These are phyloP conservation scores for Micrasema minimum DNA, from an alignment of 1,140 invertebrate genomes.

Conservation along the genomic window DNA sequence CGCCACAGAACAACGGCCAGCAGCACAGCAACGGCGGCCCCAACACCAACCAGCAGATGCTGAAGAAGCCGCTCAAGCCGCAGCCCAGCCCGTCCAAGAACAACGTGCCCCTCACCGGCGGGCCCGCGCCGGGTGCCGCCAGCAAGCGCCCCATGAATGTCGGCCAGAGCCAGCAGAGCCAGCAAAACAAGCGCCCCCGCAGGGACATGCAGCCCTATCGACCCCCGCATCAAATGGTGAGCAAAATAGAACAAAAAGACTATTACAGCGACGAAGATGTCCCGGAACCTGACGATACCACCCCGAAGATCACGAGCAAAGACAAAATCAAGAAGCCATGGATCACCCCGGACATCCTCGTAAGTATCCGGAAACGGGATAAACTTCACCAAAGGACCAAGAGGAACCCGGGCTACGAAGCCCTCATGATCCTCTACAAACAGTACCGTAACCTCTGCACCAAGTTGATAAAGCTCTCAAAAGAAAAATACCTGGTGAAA, in stretches of 20 bases:
- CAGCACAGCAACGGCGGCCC: slow-evolving; percentile 13
- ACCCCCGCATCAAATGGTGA: slow-evolving; percentile 30
- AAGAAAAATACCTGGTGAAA: no score
- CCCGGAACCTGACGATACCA: no score
- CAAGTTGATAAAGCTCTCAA: no score
- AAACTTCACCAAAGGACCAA: no score
- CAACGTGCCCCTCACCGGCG: slow-evolving; percentile 24
- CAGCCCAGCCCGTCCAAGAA: slow-evolving; percentile 28
- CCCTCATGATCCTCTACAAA: no score
- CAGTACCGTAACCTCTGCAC: no score
- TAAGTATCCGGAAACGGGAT: no score
- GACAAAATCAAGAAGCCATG: no score
- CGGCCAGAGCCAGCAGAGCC: slow-evolving; percentile 19
- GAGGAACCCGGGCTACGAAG: no score
- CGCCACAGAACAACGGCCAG: slow-evolving; percentile 3
- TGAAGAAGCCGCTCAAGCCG: slow-evolving; percentile 24
- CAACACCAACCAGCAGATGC: slow-evolving; percentile 4
- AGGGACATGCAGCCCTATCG: slow-evolving; percentile 31
- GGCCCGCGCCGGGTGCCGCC: slow-evolving; percentile 20
- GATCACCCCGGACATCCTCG: no score
- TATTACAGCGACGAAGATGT: not conserved
- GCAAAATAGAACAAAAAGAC: not conserved
- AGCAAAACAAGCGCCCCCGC: slow-evolving; percentile 31
- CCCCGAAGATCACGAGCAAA: no score
- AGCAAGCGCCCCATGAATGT: slow-evolving; percentile 36